phyloP scores from a whole-genome alignment of 1,140 invertebrate genomes.

The Temnothorax nylanderi region DNA sequence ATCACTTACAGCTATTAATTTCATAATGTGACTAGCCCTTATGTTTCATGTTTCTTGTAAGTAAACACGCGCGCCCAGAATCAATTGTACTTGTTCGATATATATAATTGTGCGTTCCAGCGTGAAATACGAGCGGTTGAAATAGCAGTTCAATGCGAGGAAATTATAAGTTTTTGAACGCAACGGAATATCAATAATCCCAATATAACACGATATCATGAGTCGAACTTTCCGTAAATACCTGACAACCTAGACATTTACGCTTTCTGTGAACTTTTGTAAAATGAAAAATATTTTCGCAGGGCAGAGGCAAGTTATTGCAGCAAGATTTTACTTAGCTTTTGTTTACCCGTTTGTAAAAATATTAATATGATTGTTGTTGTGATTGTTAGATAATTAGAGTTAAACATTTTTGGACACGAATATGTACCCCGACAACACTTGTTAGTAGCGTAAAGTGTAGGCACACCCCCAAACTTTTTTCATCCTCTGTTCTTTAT shows the following conservation, averaged over 20 bases:
- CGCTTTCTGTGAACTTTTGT: conserved; percentile 3
- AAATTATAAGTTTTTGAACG: conserved; percentile 26
- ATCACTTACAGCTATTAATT: conserved; percentile 19
- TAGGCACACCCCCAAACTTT: background rate
- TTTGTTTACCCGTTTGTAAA: conserved; percentile 23
- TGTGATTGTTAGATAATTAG: conserved; percentile 9
- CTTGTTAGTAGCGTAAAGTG: background rate
- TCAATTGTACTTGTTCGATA: background rate
- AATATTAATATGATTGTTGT: conserved; percentile 20
- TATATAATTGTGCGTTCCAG: conserved; percentile 45
- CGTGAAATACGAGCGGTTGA: conserved; percentile 23
- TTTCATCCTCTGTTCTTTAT: background rate
- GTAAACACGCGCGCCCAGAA: background rate
- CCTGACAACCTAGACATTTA: background rate
- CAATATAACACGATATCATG: conserved; percentile 11
- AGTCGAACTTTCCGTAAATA: conserved; percentile 28
- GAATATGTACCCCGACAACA: background rate
- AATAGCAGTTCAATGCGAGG: conserved; percentile 2
- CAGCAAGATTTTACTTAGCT: conserved; percentile 10
- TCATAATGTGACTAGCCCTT: conserved; percentile 27
- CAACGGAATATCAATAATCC: conserved; percentile 18
- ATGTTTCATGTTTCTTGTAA: background rate
- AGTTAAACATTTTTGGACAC: conserved; percentile 23
- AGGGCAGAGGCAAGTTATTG: conserved; percentile 28
- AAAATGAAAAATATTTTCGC: conserved; percentile 35